Conservation (phyloP, 2,797 vertebrate species). For the Cygnus olor region DNA sequence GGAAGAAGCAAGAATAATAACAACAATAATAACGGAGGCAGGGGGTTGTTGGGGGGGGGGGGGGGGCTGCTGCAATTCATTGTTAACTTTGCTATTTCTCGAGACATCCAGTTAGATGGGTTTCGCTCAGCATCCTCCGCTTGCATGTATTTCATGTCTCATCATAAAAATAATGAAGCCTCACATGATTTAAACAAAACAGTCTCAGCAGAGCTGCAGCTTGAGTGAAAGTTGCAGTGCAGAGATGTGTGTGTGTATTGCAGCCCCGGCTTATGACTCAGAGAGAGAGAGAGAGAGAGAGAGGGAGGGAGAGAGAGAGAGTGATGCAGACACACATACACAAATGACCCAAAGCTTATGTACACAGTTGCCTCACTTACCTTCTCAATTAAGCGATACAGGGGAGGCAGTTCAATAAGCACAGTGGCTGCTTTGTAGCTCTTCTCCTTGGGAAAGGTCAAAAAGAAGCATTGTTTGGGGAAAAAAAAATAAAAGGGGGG, state of each 20-base stretch:
- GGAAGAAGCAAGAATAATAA: constrained; percentile 54
- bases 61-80: constrained; percentile 48
- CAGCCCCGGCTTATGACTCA: constrained; percentile 73
- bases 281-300: constrained; percentile 17
- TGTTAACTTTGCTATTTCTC: constrained; percentile 77
- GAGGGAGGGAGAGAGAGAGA: not conserved
- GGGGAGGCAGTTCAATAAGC: constrained; percentile 81
- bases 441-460: constrained; percentile 86
- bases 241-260: constrained; percentile 58
- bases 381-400: constrained; percentile 85
- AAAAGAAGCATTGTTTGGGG: constrained; percentile 81
- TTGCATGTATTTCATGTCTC: constrained; percentile 74
- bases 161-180: constrained; percentile 82
- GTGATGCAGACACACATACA: constrained; percentile 71
- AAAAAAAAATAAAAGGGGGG: constrained; percentile 69
- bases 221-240: constrained; percentile 77
- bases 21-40: constrained; percentile 39
- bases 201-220: constrained; percentile 76
- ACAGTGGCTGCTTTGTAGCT: constrained; percentile 79
- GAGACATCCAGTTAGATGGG: constrained; percentile 38
- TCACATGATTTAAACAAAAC: constrained; percentile 78
- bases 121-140: constrained; percentile 47
- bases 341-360: constrained; percentile 74
- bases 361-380: constrained; percentile 82
- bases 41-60: too few species aligned